Evolutionary conservation across 2,888 invertebrate genomes (phyloP).

Genomic region (Tenthredo notha): DNA sequence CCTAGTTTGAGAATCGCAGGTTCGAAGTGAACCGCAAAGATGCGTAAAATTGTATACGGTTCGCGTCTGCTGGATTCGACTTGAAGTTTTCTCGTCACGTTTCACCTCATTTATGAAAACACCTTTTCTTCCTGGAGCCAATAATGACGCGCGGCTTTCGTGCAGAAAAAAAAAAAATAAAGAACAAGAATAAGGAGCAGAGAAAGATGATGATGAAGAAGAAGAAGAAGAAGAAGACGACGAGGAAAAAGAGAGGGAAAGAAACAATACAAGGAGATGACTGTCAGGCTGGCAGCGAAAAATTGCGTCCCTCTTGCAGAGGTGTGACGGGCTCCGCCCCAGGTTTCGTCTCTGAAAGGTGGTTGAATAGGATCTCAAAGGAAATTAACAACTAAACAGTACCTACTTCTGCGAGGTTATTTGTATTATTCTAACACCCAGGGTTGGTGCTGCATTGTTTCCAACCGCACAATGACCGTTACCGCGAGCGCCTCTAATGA

Average conservation of each 20-base stretch:
- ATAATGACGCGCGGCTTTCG: slow-evolving; percentile 68
- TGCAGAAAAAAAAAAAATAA: neutral
- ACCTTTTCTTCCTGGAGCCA: slow-evolving; percentile 36
- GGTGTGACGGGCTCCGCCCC: slow-evolving; percentile 40
- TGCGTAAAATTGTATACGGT: slow-evolving; percentile 15
- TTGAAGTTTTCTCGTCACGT: slow-evolving; percentile 42
- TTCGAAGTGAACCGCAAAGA: neutral
- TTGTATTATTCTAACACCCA: slow-evolving; percentile 72
- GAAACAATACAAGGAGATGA: slow-evolving; percentile 72
- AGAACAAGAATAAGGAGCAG: neutral
- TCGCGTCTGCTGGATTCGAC: neutral
- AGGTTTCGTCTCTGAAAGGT: slow-evolving; percentile 40
- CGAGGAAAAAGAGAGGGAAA: neutral
- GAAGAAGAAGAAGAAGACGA: slow-evolving; percentile 50
- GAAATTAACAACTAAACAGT: slow-evolving; percentile 71
- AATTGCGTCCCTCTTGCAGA: slow-evolving; percentile 64
- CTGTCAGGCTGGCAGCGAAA: slow-evolving; percentile 67
- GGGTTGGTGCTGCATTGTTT: slow-evolving; percentile 67
- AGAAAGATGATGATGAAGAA: slow-evolving; percentile 48
- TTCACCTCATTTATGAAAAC: slow-evolving; percentile 49
- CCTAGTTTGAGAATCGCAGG: slow-evolving; percentile 1
- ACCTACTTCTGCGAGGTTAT: slow-evolving; percentile 65
- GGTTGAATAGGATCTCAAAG: slow-evolving; percentile 60
- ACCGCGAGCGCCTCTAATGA: slow-evolving; percentile 62
- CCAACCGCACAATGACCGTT: slow-evolving; percentile 56